Base-by-base conservation (phyloP, 2,113 vertebrate genomes). In the Otolemur garnettii region DNA sequence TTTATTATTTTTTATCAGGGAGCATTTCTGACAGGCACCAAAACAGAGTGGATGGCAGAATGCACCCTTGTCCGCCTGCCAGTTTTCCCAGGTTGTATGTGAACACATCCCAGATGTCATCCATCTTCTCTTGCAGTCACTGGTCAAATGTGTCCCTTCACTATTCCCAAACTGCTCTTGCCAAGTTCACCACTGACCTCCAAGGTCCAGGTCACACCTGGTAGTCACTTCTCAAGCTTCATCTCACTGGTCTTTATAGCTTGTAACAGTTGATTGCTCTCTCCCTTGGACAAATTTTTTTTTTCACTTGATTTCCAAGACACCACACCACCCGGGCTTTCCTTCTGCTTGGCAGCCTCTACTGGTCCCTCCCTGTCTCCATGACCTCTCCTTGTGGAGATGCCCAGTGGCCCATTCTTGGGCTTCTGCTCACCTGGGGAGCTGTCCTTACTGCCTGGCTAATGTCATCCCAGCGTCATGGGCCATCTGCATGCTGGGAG, bases 361-460 rank as follows among this genome's bases (percentile, higher is more conserved):
- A 50, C 14, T 33, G 14, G 19, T 42, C 45, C 42, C 72, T 64
- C 53, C 33, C 78, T 42, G 30, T 30, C 21, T 5, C 71, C 26
- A 55, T 53, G 13, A 50, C 19, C 8, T 89, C 62, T 22, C 42
- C 59, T 28, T 68, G 15, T 8, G 33, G 17, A 66, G 18, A 57
- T 30, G 6, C 24, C 38, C 35, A 4, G 5, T 30, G 7, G 28
- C 26, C 33, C 12, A 24, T 28, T 35, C 78, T 4, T 0, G 0
- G 82, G 38, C 53, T 55, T 72, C 42, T 86, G 55, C 33, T 84
- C 22, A 18, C 33, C 14, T 33, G 26, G 9, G n/a, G 13, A 53
- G 38, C 1, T 33, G 24, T 24, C 0, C 22, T 38, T 19, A 10
- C 60, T 26, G 11, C 57, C 1, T 33, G 8, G 66, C 21, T 45